Evolutionary conservation across 2,888 invertebrate species (phyloP), one percentile per base, ranked within the genome.

Genomic region (Epinotia ramella): DNA sequence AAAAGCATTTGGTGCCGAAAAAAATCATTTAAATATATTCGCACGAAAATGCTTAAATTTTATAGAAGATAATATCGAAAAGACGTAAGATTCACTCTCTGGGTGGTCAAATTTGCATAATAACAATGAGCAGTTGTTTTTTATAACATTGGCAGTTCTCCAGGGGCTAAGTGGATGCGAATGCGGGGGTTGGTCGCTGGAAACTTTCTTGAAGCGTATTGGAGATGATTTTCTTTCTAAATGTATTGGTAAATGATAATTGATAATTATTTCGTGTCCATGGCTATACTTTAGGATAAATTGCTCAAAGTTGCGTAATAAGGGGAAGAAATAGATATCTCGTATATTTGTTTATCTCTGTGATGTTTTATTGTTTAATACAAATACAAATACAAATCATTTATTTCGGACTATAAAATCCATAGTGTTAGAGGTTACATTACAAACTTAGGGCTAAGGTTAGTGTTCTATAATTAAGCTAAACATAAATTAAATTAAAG

Each of bases 61-160:
- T 69, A 77, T 72, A 72, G 28, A n/a, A 62, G 71, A 64, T 73
- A 77, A 78, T 69, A 71, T 68, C 62, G 60, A 46, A 59, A 74
- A 70, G 40, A 64, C 59, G 71, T 49, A 64, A 71, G 67, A 70
- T 73, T 76, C 68, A 63, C 67, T 73, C 71, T 64, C 49, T 49
- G 57, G 65, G 76, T 70, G 53, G 73, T 53, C 56, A 46, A 33
- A 77, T 79, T 79, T 77, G 49, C 79, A 78, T 78, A 79, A 79
- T 68, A 65, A 73, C 74, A 77, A 73, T 67, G 74, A 73, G 62
- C 66, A 63, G 46, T 71, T 65, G 66, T 53, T 73, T 79, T 74
- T 77, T 70, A 74, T 49, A 65, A 64, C 74, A 76, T 73, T 79
- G 72, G 70, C 72, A 28, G 24, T 69, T 40, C 60, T 70, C 75